These are phyloP conservation scores for Psittacus erithacus DNA, from an alignment of 2,113 vertebrate genomes.

Conservation along the genomic window DNA sequence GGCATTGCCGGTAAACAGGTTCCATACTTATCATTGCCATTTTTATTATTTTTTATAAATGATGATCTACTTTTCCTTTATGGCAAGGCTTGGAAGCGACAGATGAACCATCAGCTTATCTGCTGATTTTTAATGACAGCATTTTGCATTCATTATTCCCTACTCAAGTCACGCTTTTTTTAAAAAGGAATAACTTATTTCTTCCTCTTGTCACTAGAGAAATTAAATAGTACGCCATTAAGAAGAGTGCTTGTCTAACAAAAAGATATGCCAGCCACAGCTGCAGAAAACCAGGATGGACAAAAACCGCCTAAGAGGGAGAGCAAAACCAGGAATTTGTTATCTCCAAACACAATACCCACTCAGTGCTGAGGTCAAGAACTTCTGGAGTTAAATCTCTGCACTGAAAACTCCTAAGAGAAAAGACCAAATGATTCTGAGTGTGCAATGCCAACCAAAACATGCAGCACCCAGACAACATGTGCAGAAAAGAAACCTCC, in stretches of 20 bases:
- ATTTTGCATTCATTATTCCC: slow-evolving; percentile 71
- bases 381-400: neutral
- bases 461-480: neutral
- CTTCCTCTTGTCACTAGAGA: slow-evolving; percentile 56
- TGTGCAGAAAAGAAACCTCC: neutral
- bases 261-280: neutral
- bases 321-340: neutral
- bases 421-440: neutral
- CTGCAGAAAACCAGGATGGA: neutral
- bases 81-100: slow-evolving; percentile 37
- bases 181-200: slow-evolving; percentile 58
- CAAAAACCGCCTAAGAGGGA: neutral
- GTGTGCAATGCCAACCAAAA: neutral
- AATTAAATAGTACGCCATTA: slow-evolving; percentile 57
- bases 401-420: neutral
- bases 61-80: slow-evolving; percentile 17
- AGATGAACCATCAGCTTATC: slow-evolving; percentile 68
- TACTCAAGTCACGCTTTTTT: slow-evolving; percentile 56
- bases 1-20: neutral
- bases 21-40: neutral
- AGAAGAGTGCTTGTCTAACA: slow-evolving; percentile 30
- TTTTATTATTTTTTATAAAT: neutral
- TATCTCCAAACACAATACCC: neutral
- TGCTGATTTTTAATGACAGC: slow-evolving; percentile 58
- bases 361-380: neutral